These are phyloP conservation scores for Malaclemys terrapin DNA, from an alignment of 2,113 vertebrate species.

Conservation along the genomic window DNA sequence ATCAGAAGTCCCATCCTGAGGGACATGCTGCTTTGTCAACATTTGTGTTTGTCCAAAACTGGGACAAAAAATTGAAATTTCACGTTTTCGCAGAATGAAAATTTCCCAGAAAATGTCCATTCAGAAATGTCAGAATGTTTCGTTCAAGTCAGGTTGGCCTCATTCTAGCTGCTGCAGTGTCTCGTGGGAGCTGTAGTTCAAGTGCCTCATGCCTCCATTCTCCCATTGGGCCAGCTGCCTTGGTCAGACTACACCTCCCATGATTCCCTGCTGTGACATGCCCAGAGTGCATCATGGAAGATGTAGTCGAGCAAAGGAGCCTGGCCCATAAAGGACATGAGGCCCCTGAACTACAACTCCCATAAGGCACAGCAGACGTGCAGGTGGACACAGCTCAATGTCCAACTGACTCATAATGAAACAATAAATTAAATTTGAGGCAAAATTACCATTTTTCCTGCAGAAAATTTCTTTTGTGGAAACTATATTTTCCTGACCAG, in stretches of 20 bases:
- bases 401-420: background rate
- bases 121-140: background rate
- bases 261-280: background rate
- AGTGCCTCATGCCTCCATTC: background rate
- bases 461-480: background rate
- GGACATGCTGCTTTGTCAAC: background rate
- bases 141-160: background rate
- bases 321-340: background rate
- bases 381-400: background rate
- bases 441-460: background rate
- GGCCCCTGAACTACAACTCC: background rate
- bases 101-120: background rate
- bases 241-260: background rate
- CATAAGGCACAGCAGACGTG: background rate
- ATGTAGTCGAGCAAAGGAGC: background rate
- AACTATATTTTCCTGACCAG: background rate
- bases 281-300: background rate
- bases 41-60: background rate
- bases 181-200: background rate
- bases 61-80: background rate
- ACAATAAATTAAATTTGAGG: background rate
- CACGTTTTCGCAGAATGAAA: background rate
- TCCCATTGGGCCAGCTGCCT: background rate
- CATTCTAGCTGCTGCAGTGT: background rate
- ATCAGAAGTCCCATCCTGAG: background rate